These are phyloP conservation scores for Vulpes lagopus DNA, from an alignment of 2,113 vertebrate species.

Conservation along the genomic window DNA sequence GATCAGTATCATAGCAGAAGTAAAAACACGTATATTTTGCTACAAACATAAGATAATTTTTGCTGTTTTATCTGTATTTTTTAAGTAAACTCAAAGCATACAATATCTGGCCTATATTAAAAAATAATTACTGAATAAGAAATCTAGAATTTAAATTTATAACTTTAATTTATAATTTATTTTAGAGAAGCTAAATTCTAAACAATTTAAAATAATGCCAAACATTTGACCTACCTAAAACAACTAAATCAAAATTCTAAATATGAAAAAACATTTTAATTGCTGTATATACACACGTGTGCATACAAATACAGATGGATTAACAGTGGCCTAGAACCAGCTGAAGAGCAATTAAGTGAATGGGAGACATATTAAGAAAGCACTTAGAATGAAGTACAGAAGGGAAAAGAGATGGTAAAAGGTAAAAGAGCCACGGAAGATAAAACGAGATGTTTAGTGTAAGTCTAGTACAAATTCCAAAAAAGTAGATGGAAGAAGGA, in stretches of 20 bases:
- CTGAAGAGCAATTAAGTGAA: neutral
- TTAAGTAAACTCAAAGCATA: neutral
- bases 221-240: neutral
- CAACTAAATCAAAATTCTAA: neutral
- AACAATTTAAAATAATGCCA: neutral
- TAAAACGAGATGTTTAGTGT: neutral
- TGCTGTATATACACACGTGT: neutral
- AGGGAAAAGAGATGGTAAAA: neutral
- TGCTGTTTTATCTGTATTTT: neutral
- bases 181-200: neutral
- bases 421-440: neutral
- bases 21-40: neutral
- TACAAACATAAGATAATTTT: neutral
- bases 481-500: neutral
- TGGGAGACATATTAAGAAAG: neutral
- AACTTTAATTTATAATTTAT: conserved; percentile 23
- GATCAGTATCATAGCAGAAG: neutral
- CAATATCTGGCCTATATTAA: neutral
- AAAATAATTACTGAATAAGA: conserved; percentile 33
- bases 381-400: neutral
- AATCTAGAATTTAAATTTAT: neutral
- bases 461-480: neutral
- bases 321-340: neutral
- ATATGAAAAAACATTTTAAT: conserved; percentile 13
- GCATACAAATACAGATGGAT: neutral